Percentiles rank a stretch among this genome's conserved stretches.
Evolutionary conservation across 2,113 vertebrate genomes (phyloP).

Genomic region (Suricata suricatta): DNA sequence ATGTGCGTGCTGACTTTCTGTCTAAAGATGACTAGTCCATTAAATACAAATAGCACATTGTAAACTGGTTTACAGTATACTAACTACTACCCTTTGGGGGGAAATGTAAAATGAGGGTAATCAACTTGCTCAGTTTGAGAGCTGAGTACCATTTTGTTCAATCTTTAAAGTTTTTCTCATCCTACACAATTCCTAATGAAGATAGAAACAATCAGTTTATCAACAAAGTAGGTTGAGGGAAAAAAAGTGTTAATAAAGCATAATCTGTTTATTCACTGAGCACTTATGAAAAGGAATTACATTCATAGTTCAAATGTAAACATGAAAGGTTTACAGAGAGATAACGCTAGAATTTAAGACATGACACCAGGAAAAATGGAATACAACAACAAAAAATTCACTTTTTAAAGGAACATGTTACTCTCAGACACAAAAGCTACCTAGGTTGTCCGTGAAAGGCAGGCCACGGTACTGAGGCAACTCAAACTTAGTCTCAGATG

Average conservation of each 20-base stretch:
- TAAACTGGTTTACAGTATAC: background rate
- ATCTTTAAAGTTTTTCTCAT: constrained; percentile 22
- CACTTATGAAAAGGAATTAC: background rate
- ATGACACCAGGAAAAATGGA: background rate
- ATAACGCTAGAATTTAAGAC: background rate
- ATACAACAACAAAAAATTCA: background rate
- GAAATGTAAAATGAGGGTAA: background rate
- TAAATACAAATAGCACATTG: background rate
- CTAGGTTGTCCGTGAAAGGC: background rate
- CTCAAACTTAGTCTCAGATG: background rate
- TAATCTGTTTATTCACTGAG: constrained; percentile 39
- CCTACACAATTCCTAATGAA: constrained; percentile 53
- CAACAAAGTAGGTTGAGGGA: background rate
- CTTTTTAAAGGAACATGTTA: background rate
- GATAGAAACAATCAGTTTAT: constrained; percentile 56
- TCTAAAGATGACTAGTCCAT: background rate
- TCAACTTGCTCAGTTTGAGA: background rate
- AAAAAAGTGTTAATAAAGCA: constrained; percentile 26
- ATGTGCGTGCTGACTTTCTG: background rate
- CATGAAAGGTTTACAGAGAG: background rate
- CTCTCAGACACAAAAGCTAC: background rate
- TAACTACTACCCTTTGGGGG: background rate
- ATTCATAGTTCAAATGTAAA: background rate
- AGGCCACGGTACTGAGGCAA: background rate
- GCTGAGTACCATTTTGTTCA: background rate